Percentiles rank a stretch among this genome's conserved stretches.
Conservation (phyloP, 2,888 invertebrate genomes). For the Neoscelio sp. region DNA sequence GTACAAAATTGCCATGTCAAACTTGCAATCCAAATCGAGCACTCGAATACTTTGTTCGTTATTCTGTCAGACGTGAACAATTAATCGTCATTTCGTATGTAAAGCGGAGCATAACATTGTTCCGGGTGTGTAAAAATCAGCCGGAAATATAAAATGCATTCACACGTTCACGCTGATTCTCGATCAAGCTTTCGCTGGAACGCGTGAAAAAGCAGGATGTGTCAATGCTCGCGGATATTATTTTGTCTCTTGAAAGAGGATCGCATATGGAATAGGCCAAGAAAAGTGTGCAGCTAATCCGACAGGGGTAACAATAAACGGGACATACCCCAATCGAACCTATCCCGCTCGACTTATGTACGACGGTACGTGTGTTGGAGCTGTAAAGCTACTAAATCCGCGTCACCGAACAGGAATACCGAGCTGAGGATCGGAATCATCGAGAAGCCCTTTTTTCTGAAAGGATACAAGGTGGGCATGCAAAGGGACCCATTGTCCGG, state of each 20-base stretch:
- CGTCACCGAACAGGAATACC: slow-evolving; percentile 80
- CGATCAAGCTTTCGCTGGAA: slow-evolving; percentile 16
- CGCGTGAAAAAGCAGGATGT: slow-evolving; percentile 42
- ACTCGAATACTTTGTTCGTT: slow-evolving; percentile 6
- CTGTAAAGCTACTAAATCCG: slow-evolving; percentile 82
- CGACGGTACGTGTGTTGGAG: slow-evolving; percentile 74
- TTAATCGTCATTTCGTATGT: slow-evolving; percentile 47
- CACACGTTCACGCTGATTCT: slow-evolving; percentile 22
- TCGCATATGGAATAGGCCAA: slow-evolving; percentile 63
- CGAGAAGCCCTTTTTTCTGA: slow-evolving; percentile 62
- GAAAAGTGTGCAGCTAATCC: slow-evolving; percentile 75
- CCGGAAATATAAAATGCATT: slow-evolving; percentile 37
- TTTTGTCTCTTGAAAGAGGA: slow-evolving; percentile 21
- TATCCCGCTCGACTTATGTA: slow-evolving; percentile 75
- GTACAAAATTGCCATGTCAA: slow-evolving; percentile 9
- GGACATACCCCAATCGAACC: slow-evolving; percentile 69
- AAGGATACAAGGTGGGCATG: slow-evolving; percentile 60
- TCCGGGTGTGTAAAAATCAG: slow-evolving; percentile 14
- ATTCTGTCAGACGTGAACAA: slow-evolving; percentile 15
- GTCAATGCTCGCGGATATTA: slow-evolving; percentile 49
- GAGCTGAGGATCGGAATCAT: slow-evolving; percentile 6
- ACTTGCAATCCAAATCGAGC: too few species aligned
- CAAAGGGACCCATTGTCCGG: slow-evolving; percentile 59
- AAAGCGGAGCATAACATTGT: slow-evolving; percentile 39
- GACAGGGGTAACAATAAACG: slow-evolving; percentile 77